These are phyloP conservation scores for Micronycteris hirsuta DNA, from an alignment of 2,113 vertebrate genomes.

Conservation along the genomic window DNA sequence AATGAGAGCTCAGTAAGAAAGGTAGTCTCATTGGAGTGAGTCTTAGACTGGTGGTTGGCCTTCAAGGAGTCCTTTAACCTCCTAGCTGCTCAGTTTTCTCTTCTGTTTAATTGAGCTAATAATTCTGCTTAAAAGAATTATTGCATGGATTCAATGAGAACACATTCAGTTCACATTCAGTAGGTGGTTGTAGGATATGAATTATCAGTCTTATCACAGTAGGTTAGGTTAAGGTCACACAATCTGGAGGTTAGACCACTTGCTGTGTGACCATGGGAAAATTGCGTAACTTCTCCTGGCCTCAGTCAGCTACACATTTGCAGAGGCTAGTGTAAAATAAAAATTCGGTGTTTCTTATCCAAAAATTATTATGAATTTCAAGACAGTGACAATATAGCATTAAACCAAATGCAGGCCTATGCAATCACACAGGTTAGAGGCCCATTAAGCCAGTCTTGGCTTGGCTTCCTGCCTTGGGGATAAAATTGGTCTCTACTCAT, in stretches of 20 bases:
- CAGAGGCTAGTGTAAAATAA: neutral
- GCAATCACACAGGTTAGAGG: neutral
- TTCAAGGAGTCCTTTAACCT: neutral
- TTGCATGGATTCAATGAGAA: neutral
- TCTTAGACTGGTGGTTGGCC: neutral
- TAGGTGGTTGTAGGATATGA: neutral
- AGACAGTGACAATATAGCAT: neutral
- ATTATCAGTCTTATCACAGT: neutral
- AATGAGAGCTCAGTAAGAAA: neutral
- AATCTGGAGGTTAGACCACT: neutral
- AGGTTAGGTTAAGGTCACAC: neutral
- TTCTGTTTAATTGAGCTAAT: neutral
- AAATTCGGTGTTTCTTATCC: neutral
- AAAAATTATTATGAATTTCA: slow-evolving; percentile 8
- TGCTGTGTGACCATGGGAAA: neutral
- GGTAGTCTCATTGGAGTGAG: neutral
- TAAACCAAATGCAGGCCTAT: neutral
- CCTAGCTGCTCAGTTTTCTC: neutral
- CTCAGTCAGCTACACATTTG: neutral
- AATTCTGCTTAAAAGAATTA: neutral
- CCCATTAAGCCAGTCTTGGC: neutral
- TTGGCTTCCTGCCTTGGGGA: neutral
- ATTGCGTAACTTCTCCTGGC: neutral
- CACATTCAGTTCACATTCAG: neutral
- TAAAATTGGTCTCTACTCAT: neutral